phyloP scores from a whole-genome alignment of 1,140 invertebrate genomes.

The Trypoxylus dichotomus region DNA sequence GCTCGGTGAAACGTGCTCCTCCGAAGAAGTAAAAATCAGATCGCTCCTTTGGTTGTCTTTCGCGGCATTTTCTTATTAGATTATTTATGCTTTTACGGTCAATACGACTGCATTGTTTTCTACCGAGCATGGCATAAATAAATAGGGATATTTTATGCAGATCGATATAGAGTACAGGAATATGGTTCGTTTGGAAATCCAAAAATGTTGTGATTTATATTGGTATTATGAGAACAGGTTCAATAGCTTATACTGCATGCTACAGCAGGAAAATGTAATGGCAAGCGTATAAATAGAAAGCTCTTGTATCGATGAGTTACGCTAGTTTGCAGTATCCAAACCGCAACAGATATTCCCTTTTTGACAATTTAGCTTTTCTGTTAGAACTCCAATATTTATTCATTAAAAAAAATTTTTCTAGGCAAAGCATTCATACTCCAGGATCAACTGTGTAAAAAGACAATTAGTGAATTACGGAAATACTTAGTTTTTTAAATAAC shows the following conservation, averaged over 20 bases:
- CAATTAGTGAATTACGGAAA: too few relatives aligned
- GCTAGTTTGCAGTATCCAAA: too few relatives aligned
- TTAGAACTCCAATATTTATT: too few relatives aligned
- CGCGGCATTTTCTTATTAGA: constrained; percentile 10
- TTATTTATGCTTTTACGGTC: constrained; percentile 14
- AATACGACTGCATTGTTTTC: background rate
- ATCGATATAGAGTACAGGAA: background rate
- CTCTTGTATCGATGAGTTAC: background rate
- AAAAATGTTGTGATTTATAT: background rate
- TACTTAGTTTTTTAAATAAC: too few relatives aligned
- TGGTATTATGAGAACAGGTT: background rate
- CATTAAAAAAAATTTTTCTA: too few relatives aligned
- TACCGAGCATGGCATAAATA: background rate
- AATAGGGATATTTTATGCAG: constrained; percentile 6
- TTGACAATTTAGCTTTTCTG: too few relatives aligned
- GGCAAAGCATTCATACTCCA: too few relatives aligned
- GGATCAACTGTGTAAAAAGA: too few relatives aligned
- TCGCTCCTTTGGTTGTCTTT: background rate
- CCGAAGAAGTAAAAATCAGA: background rate
- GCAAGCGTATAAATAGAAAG: background rate
- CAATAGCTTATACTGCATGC: background rate
- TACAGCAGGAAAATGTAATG: background rate
- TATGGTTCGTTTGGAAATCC: background rate
- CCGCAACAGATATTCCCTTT: too few relatives aligned
- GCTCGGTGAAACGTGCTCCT: background rate